These are phyloP conservation scores for Apis dorsata DNA, from an alignment of 1,140 invertebrate genomes.

Conservation along the genomic window DNA sequence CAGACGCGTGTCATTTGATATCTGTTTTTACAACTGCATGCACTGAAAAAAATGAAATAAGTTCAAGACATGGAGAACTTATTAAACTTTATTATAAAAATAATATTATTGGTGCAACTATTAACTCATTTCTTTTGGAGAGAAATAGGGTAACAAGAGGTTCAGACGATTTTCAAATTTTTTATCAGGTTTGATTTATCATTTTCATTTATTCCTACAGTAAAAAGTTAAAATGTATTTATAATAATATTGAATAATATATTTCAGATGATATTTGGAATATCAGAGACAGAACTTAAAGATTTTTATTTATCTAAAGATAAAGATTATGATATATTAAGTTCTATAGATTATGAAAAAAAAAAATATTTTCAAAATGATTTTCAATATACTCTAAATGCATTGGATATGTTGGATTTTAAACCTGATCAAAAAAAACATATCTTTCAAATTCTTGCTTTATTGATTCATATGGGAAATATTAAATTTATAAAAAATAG, in stretches of 20 bases:
- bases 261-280: constrained; percentile 47
- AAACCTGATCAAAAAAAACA: constrained; percentile 71
- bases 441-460: constrained; percentile 80
- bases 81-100: constrained; percentile 79
- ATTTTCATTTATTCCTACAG: not conserved
- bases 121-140: constrained; percentile 83
- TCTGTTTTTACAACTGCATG: constrained; percentile 80
- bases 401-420: constrained; percentile 71
- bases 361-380: constrained; percentile 65
- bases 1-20: constrained; percentile 65
- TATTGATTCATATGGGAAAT: constrained; percentile 80
- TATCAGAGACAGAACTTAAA: constrained; percentile 46
- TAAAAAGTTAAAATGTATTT: not conserved
- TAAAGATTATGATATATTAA: constrained; percentile 58
- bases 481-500: constrained; percentile 68
- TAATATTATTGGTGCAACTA: constrained; percentile 83
- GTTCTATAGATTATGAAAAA: constrained; percentile 20
- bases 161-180: constrained; percentile 82
- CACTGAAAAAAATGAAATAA: constrained; percentile 83
- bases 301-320: constrained; percentile 50
- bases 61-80: constrained; percentile 82
- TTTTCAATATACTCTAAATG: constrained; percentile 71
- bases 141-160: constrained; percentile 82
- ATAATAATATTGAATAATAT: not conserved
- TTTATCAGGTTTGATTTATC: constrained; percentile 79